Conservation (phyloP, 2,797 vertebrate species). For the Oreochromis grahami region DNA sequence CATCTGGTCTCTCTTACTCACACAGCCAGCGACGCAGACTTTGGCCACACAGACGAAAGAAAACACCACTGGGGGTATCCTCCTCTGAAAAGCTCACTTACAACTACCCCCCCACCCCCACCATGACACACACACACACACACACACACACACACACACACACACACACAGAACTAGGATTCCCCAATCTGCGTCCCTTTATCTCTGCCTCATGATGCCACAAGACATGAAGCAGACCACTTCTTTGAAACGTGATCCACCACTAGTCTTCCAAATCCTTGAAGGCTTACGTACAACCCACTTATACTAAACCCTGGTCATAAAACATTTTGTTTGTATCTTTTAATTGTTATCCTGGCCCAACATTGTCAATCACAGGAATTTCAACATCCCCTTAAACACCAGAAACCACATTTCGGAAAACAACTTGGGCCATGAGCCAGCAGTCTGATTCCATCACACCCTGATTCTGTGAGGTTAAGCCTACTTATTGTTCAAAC, state of each 20-base stretch:
- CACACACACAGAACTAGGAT: background rate
- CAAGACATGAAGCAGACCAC: slow-evolving; percentile 53
- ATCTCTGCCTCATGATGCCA: slow-evolving; percentile 28
- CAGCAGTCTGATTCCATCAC: slow-evolving; percentile 40
- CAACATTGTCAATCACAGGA: slow-evolving; percentile 30
- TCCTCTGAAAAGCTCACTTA: slow-evolving; percentile 38
- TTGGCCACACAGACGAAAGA: slow-evolving; percentile 39
- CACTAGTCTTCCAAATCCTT: slow-evolving; percentile 36
- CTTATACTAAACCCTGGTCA: slow-evolving; percentile 47
- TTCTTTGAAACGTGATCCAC: slow-evolving; percentile 65
- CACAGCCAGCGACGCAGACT: slow-evolving; percentile 20
- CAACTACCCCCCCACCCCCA: background rate
- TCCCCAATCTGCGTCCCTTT: slow-evolving; percentile 17
- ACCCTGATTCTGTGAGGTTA: slow-evolving; percentile 32
- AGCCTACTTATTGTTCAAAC: slow-evolving; percentile 2
- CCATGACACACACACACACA: background rate
- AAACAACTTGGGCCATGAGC: background rate
- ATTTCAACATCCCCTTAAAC: slow-evolving; percentile 28
- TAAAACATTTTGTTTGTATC: slow-evolving; percentile 57
- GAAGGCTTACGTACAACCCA: slow-evolving; percentile 40
- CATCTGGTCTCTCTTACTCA: slow-evolving; percentile 65
- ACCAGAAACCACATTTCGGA: slow-evolving; percentile 37
- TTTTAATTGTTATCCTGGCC: slow-evolving; percentile 33
- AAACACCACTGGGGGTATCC: slow-evolving; percentile 33
- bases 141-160: background rate